A percentile compares a stretch with the other conserved stretches of the same genome.
Conservation (phyloP, 2,888 invertebrate genomes). For the Callinectes sapidus region DNA sequence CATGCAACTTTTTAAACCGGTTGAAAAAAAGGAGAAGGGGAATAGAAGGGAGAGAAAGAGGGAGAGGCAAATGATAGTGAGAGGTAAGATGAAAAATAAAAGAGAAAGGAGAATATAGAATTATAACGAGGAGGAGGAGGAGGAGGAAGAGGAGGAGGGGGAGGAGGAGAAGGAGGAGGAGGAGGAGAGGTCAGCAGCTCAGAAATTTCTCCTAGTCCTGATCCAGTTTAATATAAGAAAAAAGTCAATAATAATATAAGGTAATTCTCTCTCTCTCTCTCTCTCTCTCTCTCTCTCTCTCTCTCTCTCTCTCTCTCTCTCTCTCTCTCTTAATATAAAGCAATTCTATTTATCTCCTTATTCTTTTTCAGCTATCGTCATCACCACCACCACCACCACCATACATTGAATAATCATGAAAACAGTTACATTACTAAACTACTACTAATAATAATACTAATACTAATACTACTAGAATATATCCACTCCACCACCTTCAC, state of each 20-base stretch:
- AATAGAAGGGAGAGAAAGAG: not conserved
- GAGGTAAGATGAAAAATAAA: not conserved
- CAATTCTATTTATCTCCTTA: not conserved
- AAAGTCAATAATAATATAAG: not conserved
- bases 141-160: not conserved
- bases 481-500: no score
- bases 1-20: not conserved
- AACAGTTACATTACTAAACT: no score
- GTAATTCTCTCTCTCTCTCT: not conserved
- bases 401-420: no score
- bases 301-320: not conserved
- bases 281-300: not conserved
- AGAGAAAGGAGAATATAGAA: no score
- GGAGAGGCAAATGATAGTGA: not conserved
- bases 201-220: not conserved
- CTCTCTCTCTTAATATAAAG: not conserved
- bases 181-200: not conserved
- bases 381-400: no score
- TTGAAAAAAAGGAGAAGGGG: not conserved
- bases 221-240: not conserved
- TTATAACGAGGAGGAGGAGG: not conserved
- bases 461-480: no score
- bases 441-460: no score
- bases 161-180: not conserved
- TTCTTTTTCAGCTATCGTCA: not conserved